These are phyloP conservation scores for Apus apus DNA, from an alignment of 2,113 vertebrate genomes.

Conservation along the genomic window DNA sequence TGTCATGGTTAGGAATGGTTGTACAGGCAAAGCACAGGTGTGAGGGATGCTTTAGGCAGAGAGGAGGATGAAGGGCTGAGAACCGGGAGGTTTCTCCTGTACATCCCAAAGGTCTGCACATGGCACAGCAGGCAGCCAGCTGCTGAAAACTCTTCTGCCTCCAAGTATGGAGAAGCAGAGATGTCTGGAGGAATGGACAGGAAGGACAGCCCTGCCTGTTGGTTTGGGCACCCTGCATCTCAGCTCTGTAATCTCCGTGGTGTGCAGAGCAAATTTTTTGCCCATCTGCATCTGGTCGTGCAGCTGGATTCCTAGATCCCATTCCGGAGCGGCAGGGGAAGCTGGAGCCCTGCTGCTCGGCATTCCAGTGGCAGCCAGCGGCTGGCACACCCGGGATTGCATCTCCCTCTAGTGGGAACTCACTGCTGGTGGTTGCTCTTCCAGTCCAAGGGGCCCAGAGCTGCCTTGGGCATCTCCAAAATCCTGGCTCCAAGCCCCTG, in stretches of 20 bases:
- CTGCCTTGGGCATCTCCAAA: background rate
- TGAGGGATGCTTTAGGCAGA: background rate
- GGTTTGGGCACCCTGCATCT: background rate
- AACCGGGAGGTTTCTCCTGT: background rate
- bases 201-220: fast-evolving
- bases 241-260: background rate
- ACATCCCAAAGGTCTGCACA: background rate
- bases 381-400: background rate
- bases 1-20: background rate
- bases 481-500: background rate
- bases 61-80: background rate
- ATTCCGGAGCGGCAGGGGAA: background rate
- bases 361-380: background rate
- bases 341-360: background rate
- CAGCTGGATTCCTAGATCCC: background rate
- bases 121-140: background rate
- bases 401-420: background rate
- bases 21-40: background rate
- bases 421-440: background rate
- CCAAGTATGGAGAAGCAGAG: background rate
- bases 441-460: background rate
- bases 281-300: fast-evolving
- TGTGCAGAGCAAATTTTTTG: background rate
- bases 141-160: background rate
- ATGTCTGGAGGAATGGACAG: background rate